Conservation (phyloP, 1,140 invertebrate species). For the Saccostrea glomerata region DNA sequence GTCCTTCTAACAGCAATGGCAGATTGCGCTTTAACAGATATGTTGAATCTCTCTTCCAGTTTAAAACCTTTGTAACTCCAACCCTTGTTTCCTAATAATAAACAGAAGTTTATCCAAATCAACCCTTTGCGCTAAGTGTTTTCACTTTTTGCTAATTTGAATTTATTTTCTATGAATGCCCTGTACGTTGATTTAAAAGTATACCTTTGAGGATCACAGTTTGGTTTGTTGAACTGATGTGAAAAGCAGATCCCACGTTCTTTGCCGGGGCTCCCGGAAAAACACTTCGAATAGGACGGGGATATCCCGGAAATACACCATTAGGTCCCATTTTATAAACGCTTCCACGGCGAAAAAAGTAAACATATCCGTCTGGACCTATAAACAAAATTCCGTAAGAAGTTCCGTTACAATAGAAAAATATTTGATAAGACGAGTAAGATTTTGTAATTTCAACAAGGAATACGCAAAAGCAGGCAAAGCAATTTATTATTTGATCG, state of each 20-base stretch:
- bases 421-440: background rate
- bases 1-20: background rate
- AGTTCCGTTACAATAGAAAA: too few species aligned
- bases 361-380: background rate
- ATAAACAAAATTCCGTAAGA: background rate
- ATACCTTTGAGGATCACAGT: slow-evolving; percentile 13
- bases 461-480: background rate
- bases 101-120: background rate
- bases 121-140: background rate
- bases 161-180: background rate
- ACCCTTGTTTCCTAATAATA: background rate
- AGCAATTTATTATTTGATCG: background rate
- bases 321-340: background rate
- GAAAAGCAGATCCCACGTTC: background rate
- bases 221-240: background rate
- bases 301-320: background rate
- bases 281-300: background rate
- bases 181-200: background rate
- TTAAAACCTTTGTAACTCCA: slow-evolving; percentile 3
- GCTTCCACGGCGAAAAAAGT: background rate
- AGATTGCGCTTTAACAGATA: background rate
- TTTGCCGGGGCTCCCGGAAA: slow-evolving; percentile 1
- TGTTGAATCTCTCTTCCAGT: background rate
- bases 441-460: background rate
- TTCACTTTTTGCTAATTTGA: background rate